Base-by-base conservation (phyloP, 1,140 invertebrate genomes). In the Harlomillsia oculata region DNA sequence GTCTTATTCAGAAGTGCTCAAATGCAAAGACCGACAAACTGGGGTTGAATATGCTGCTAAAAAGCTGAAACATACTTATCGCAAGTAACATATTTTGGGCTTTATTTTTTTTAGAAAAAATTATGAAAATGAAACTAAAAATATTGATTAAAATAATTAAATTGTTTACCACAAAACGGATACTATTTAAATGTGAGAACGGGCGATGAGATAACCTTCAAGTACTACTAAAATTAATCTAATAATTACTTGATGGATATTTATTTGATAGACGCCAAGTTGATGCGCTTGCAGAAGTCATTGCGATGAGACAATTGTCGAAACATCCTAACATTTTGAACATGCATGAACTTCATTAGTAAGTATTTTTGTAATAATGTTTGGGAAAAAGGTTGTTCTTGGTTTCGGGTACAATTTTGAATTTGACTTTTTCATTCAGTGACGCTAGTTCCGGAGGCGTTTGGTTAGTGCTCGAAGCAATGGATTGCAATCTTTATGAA, bases 401-500 rank as follows among this genome's bases (percentile, higher is more conserved):
- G n/a, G n/a, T n/a, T n/a, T n/a, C n/a, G n/a, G n/a, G n/a, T n/a
- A n/a, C n/a, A 52, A 39, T 44, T 49, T n/a, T 48, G 18, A 50
- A 58, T 48, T 65, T 67, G 62, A 16, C 62, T 67, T 71, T 64
- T 68, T 75, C 68, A 66, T 73, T 72, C 64, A 81, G 75, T 60
- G 76, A 78, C 58, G 64, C 69, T 9, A 44, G 65, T 65, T 71
- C 72, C 21, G 78, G 80, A 34, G 75, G 73, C 59, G 71, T 82
- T 34, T 76, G 76, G 5, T 70, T 83, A 25, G 73, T 83, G 18
- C 81, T 81, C 67, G 80, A 83, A 66, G 64, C 83, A 23, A 82
- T 83, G 80, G 80, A 83, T 62, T 79, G 80, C 77, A 82, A 80
- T 65, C 72, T 84, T 49, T 82, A 82, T 66, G 81, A 83, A 65